Evolutionary conservation across 2,888 invertebrate genomes (phyloP), one percentile per base, ranked within the genome.

Genomic region (Cosmopolites sordidus): DNA sequence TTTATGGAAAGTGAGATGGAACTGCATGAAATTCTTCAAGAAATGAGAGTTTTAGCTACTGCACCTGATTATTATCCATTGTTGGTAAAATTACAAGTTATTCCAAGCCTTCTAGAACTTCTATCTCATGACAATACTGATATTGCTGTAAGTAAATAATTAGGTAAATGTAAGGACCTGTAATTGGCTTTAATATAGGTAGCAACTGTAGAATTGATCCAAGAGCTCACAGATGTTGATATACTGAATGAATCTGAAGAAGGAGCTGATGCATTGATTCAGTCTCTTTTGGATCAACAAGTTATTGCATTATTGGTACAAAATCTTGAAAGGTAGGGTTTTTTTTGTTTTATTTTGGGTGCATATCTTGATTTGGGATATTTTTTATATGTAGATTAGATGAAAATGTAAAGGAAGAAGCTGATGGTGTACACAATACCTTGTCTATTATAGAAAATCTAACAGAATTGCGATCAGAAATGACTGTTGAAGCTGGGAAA

Each of bases 41-140:
- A 95, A 69, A 80, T 99, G 71, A 92, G 98, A 76, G 89, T 87
- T 2, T 80, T 99, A 27, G 93, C 98, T 1, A 97, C 97, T 3
- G 92, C 92, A 30, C 97, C 98, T 0, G 95, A 98, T 71, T 83
- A 95, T 54, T 99, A 98, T 76, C 89, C 92, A 0, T 73, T 93
- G 43, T 79, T 98, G 56, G 92, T 97, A 1, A 92, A 95, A 61
- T 76, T 95, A 45, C 89, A 91, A 66, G 88, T 93, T 45, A 81
- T 98, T 30, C 88, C 92, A 55, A 92, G 93, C 45, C 73, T 99
- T n/a, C 74, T 99, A 37, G 94, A 97, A 68, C 78, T 99, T 50
- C 75, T 99, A 8, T 85, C 91, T 16, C 99, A 99, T 77, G 97
- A 98, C 67, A 99, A 99, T 74, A 92, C 94, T 40, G 98, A 93